These are phyloP conservation scores for Orthosia gracilis DNA, from an alignment of 2,888 invertebrate species.

Conservation along the genomic window DNA sequence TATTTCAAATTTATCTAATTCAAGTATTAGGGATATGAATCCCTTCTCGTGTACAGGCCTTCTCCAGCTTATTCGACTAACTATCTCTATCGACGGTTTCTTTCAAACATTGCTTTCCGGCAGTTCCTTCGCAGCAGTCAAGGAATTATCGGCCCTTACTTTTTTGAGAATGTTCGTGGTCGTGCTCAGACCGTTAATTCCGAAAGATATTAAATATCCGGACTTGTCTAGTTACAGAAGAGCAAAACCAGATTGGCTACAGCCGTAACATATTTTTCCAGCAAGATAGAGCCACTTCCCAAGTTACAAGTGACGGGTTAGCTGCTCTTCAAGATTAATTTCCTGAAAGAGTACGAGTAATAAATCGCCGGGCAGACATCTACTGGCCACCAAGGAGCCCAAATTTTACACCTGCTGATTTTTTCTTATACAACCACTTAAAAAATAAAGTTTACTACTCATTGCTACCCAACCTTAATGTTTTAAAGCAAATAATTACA, in stretches of 20 bases:
- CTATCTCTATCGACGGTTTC: no score
- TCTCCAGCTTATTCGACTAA: no score
- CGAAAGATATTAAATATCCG: background rate
- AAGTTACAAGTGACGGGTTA: constrained; percentile 60
- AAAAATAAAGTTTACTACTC: constrained; percentile 5
- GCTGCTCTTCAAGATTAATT: constrained; percentile 6
- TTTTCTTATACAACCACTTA: constrained; percentile 6
- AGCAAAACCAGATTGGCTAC: constrained; percentile 43
- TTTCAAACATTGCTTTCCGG: no score
- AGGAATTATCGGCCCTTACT: background rate
- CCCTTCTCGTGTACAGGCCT: no score
- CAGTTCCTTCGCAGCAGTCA: no score
- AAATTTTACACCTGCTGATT: constrained; percentile 3
- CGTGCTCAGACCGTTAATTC: constrained; percentile 1
- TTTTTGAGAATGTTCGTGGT: background rate
- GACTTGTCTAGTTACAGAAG: constrained; percentile 9
- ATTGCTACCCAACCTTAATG: constrained; percentile 5
- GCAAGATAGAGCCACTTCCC: constrained; percentile 65
- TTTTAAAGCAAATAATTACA: background rate
- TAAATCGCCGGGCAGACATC: background rate
- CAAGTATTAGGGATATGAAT: no score
- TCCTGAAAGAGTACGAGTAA: background rate
- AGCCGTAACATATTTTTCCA: constrained; percentile 63
- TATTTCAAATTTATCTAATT: no score
- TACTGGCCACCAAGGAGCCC: constrained; percentile 2